Evolutionary conservation across 2,113 vertebrate species (phyloP).

Genomic region (Zonotrichia leucophrys): DNA sequence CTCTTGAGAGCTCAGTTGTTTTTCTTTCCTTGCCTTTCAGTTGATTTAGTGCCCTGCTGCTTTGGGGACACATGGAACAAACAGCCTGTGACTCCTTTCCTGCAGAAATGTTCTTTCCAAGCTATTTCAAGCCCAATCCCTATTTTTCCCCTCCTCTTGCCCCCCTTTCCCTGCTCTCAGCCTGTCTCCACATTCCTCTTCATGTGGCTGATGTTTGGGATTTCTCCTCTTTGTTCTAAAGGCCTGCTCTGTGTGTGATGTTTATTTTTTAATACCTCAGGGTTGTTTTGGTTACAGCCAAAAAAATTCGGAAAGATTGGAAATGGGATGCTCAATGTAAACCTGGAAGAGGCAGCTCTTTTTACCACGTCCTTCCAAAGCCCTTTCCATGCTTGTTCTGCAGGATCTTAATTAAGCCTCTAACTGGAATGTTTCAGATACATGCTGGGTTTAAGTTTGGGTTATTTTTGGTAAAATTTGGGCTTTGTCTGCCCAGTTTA

Average conservation of each 20-base stretch:
- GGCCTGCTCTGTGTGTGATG: background rate
- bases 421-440: background rate
- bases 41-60: conserved; percentile 38
- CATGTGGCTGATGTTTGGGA: conserved; percentile 4
- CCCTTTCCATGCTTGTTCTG: background rate
- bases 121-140: conserved; percentile 14
- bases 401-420: background rate
- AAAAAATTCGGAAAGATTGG: background rate
- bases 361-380: background rate
- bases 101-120: conserved; percentile 28
- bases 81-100: conserved; percentile 10
- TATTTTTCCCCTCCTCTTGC: background rate
- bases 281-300: conserved; percentile 11
- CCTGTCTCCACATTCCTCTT: background rate
- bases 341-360: background rate
- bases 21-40: background rate
- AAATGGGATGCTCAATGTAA: background rate
- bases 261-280: conserved; percentile 1
- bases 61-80: conserved; percentile 33
- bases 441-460: background rate
- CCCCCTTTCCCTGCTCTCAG: background rate
- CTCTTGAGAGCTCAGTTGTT: background rate
- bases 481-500: background rate
- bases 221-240: background rate
- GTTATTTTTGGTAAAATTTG: background rate